These are phyloP conservation scores for Perdita meconis DNA, from an alignment of 2,888 invertebrate species.

Conservation along the genomic window DNA sequence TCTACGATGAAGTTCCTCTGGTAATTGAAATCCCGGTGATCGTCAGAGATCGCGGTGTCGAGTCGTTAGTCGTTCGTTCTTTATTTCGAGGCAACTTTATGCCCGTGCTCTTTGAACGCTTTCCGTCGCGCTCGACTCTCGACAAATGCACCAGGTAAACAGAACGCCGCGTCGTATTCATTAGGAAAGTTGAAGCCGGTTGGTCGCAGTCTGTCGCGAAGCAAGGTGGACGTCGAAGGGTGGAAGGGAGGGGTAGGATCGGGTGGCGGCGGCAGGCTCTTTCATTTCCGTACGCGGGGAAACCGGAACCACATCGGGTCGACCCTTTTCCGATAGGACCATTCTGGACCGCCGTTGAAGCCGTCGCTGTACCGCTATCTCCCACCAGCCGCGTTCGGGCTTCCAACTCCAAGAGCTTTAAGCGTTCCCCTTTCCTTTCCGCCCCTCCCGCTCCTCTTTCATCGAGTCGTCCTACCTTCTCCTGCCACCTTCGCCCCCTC, in stretches of 20 bases:
- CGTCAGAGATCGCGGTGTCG: slow-evolving; percentile 13
- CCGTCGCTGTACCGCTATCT: slow-evolving; percentile 8
- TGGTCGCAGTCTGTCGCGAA: not conserved
- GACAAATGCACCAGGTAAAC: slow-evolving; percentile 72
- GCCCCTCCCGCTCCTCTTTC: slow-evolving; percentile 33
- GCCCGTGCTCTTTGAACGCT: slow-evolving; percentile 17
- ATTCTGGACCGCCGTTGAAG: slow-evolving; percentile 35
- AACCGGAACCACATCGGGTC: slow-evolving; percentile 66
- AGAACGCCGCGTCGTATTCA: slow-evolving; percentile 72
- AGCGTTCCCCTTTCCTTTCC: slow-evolving; percentile 1
- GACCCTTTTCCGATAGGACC: slow-evolving; percentile 65
- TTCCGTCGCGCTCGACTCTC: slow-evolving; percentile 59
- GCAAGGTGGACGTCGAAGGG: slow-evolving; percentile 1
- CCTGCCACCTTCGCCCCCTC: slow-evolving; percentile 40
- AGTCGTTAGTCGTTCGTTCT: slow-evolving; percentile 5
- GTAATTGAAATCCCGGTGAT: not conserved
- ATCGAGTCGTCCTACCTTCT: slow-evolving; percentile 26
- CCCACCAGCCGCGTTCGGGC: slow-evolving; percentile 27
- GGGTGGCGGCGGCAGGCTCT: slow-evolving; percentile 57
- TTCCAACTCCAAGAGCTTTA: slow-evolving; percentile 30
- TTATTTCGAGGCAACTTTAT: slow-evolving; percentile 9
- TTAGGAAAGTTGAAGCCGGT: slow-evolving; percentile 70
- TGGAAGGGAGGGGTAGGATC: slow-evolving; percentile 11
- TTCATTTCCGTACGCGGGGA: slow-evolving; percentile 73
- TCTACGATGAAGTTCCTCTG: too few relatives aligned